Conservation (phyloP, 2,888 invertebrate genomes). For the Eremobia ochroleuca region DNA sequence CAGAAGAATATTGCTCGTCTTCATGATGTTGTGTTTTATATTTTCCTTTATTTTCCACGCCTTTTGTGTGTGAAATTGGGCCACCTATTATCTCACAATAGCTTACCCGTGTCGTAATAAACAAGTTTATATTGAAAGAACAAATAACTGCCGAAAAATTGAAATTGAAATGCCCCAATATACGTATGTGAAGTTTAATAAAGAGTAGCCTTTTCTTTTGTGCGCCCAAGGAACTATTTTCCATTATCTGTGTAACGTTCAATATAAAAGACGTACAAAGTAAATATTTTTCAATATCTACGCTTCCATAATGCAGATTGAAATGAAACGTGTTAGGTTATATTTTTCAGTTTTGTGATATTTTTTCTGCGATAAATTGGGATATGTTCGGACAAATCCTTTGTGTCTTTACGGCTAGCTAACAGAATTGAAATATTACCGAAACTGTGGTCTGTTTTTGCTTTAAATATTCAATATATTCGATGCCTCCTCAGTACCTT, state of each 20-base stretch:
- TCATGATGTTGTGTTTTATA: slow-evolving; percentile 52
- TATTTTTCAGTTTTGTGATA: slow-evolving; percentile 42
- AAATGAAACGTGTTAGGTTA: slow-evolving; percentile 44
- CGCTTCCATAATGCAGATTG: slow-evolving; percentile 49
- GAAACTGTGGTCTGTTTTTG: slow-evolving; percentile 3
- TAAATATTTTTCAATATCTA: slow-evolving; percentile 65
- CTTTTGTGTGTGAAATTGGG: slow-evolving; percentile 58
- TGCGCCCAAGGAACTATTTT: slow-evolving; percentile 54
- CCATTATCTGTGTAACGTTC: slow-evolving; percentile 59
- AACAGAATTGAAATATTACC: slow-evolving; percentile 38
- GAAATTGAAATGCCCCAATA: slow-evolving; percentile 50
- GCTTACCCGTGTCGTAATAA: slow-evolving; percentile 46
- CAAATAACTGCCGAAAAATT: slow-evolving; percentile 58
- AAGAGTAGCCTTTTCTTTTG: slow-evolving; percentile 45
- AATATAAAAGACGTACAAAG: slow-evolving; percentile 60
- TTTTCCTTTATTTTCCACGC: slow-evolving; percentile 43
- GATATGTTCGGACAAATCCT: slow-evolving; percentile 33
- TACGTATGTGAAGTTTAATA: slow-evolving; percentile 56
- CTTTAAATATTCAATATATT: slow-evolving; percentile 39
- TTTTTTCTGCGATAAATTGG: slow-evolving; percentile 17
- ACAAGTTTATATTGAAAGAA: slow-evolving; percentile 61
- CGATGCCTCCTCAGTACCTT: slow-evolving; percentile 36
- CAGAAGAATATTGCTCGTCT: slow-evolving; percentile 46
- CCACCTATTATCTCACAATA: slow-evolving; percentile 51
- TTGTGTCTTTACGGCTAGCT: slow-evolving; percentile 32